Percentiles rank a stretch among this genome's conserved stretches.
These are phyloP conservation scores for Corella eumyota DNA, from an alignment of 23 tunicate genomes.

Conservation along the genomic window DNA sequence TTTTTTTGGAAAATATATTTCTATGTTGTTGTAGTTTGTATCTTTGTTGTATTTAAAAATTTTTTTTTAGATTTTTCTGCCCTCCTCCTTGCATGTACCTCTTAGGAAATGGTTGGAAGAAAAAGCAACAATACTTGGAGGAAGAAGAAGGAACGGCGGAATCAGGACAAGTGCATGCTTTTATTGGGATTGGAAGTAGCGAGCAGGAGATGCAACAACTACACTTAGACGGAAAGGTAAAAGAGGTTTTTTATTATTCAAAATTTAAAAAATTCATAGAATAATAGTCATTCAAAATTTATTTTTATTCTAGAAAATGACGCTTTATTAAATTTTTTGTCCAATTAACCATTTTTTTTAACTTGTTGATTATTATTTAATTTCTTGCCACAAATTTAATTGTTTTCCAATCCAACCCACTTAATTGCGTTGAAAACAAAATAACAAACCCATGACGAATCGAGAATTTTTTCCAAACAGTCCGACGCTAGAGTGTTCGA, in stretches of 20 bases:
- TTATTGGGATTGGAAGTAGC: conserved; percentile 84
- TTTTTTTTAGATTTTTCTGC: conserved; percentile 57
- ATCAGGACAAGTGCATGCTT: conserved; percentile 66
- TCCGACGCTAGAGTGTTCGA: too few species aligned
- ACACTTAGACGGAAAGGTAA: conserved; percentile 71
- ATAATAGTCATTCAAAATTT: neutral
- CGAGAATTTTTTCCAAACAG: too few species aligned
- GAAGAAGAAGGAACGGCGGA: conserved; percentile 23
- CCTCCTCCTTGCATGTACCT: conserved; percentile 92
- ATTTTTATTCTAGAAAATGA: neutral
- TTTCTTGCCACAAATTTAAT: too few species aligned
- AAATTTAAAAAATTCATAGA: too few species aligned
- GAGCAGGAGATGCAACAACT: conserved; percentile 98
- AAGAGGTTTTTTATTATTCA: neutral
- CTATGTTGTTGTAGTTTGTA: too few species aligned
- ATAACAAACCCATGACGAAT: too few species aligned
- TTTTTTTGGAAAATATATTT: too few species aligned
- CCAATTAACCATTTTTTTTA: too few species aligned
- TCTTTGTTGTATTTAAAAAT: too few species aligned
- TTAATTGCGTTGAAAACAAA: too few species aligned
- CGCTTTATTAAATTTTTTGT: neutral
- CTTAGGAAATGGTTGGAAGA: conserved; percentile 66
- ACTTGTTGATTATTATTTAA: too few species aligned
- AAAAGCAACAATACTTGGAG: conserved; percentile 47
- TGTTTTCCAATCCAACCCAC: too few species aligned